Base-by-base conservation (phyloP, 2,797 vertebrate genomes). In the Hippoglossus hippoglossus region DNA sequence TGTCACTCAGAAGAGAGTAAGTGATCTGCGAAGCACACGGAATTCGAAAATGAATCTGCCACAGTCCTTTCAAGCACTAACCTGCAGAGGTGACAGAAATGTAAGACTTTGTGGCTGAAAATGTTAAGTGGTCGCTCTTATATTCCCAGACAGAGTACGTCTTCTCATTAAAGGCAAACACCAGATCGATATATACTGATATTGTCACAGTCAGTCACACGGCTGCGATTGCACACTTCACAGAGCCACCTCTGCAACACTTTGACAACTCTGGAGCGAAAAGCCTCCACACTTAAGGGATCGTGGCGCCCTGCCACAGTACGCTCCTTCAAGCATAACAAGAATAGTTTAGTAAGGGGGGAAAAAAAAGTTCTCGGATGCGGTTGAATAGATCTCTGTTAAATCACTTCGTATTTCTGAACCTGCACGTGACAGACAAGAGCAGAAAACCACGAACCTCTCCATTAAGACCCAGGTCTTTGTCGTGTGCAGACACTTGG, bases 401-500 rank as follows among this genome's bases (percentile, higher is more conserved):
- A 12, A 63, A 62, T 34, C 15, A 19, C 18, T 46, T 46, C 6
- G 5, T 2, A 16, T 46, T 46, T 19, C 5, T 46, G 15, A 46
- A 46, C 2, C 25, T 26, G 19, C 25, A 34, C 53, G 61, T 39
- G 55, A 54, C 5, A 34, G 75, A 50, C 19, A 44, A 4, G 62
- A 54, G 54, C 13, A 53, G 26, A 71, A 44, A 44, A 63, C 1
- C 22, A 83, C 92, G 83, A 67, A 96, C 96, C 94, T 97, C 93
- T 75, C 96, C 96, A 54, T 97, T 96, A 19, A 94, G 93, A 67
- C 95, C 96, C 77, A 96, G 91, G 82, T 98, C 96, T 34, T 96
- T 95, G 90, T 97, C 96, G 0, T 95, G 94, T 57, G 97, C 95
- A 66, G 96, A 97, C 54, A 97, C 96, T 28, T 97, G 96, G 63